phyloP scores from a whole-genome alignment of 2,888 invertebrate genomes.

The Eupithecia pulchellata region DNA sequence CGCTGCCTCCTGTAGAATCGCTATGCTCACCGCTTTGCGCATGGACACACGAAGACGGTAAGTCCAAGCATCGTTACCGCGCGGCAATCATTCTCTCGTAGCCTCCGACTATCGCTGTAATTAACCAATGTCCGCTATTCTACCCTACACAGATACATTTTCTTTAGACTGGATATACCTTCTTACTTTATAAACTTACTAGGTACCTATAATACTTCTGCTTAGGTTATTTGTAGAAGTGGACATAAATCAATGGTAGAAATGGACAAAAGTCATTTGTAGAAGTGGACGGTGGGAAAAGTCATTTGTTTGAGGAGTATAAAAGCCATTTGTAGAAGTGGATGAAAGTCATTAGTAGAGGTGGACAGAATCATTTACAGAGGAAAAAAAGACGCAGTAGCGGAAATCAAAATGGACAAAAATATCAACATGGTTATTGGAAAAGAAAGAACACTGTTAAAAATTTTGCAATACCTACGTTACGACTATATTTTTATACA shows the following conservation, averaged over 20 bases:
- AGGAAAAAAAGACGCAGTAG: background rate
- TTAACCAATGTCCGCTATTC: constrained; percentile 78
- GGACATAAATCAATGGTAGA: too few species aligned
- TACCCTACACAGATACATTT: constrained; percentile 34
- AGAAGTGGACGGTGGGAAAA: too few species aligned
- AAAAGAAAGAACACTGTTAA: background rate
- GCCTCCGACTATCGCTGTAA: constrained; percentile 80
- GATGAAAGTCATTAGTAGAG: too few species aligned
- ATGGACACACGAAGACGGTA: constrained; percentile 46
- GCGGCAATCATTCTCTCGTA: constrained; percentile 82
- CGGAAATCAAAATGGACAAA: background rate
- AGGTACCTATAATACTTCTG: too few species aligned
- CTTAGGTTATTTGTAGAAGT: background rate
- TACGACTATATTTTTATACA: too few species aligned
- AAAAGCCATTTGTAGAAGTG: background rate
- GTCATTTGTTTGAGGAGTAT: too few species aligned
- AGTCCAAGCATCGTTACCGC: constrained; percentile 71
- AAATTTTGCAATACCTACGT: too few species aligned
- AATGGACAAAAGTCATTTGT: background rate
- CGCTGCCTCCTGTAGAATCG: background rate
- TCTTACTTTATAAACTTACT: too few species aligned
- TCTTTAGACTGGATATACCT: constrained; percentile 63
- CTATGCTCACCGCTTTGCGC: constrained; percentile 11
- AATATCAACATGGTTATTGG: background rate
- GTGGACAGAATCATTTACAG: background rate